Evolutionary conservation across 2,797 vertebrate genomes (phyloP).

Genomic region (Parauchenoglanis punctatus): DNA sequence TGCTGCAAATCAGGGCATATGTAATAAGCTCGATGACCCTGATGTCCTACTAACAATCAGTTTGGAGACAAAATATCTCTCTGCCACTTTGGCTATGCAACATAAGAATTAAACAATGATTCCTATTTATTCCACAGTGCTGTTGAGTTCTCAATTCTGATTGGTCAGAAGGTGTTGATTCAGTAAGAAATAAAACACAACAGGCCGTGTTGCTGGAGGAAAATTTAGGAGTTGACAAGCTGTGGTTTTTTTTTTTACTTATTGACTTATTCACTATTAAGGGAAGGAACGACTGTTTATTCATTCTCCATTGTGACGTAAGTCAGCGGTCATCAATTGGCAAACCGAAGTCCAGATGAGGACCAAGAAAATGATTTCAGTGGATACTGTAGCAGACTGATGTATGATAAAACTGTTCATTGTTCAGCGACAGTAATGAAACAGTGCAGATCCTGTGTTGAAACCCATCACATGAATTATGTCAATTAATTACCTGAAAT

Average conservation of each 20-base stretch:
- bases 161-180: background rate
- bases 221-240: background rate
- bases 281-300: background rate
- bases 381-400: background rate
- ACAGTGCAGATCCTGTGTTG: background rate
- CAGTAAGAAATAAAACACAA: background rate
- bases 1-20: background rate
- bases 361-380: background rate
- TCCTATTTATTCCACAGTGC: background rate
- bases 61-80: background rate
- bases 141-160: background rate
- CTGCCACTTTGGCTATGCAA: background rate
- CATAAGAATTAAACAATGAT: background rate
- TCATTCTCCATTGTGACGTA: background rate
- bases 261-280: background rate
- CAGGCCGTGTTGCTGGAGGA: background rate
- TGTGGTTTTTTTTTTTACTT: background rate
- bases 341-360: background rate
- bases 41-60: background rate
- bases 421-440: background rate
- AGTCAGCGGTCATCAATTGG: background rate
- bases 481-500: slow-evolving; percentile 2
- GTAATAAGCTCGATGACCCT: background rate
- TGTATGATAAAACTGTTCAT: background rate
- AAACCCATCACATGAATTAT: background rate